Evolutionary conservation across 2,888 invertebrate species (phyloP), one percentile per base, ranked within the genome.

Genomic region (Didymodactylos carnosus): DNA sequence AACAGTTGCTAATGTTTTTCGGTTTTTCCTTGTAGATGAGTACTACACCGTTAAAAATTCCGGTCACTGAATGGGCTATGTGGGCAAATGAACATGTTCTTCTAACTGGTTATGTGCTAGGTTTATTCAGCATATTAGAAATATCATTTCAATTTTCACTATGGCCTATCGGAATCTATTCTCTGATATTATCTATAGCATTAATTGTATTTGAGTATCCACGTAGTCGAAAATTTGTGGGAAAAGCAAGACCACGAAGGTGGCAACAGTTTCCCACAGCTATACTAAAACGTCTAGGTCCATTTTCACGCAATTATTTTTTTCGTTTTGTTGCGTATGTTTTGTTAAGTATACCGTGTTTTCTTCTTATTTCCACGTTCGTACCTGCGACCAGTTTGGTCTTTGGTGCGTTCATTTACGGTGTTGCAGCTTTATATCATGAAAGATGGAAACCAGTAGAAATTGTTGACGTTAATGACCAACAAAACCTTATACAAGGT

Each of bases 21-120:
- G n/a, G n/a, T n/a, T n/a, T n/a, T n/a, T n/a, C n/a, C n/a, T n/a
- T n/a, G n/a, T n/a, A n/a, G n/a, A n/a, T n/a, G n/a, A n/a, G n/a
- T n/a, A n/a, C n/a, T n/a, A n/a, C n/a, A n/a, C n/a, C n/a, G n/a
- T n/a, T n/a, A n/a, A n/a, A n/a, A n/a, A n/a, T n/a, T n/a, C n/a
- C n/a, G n/a, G n/a, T n/a, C n/a, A n/a, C n/a, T 62, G 62, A 62
- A 62, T 62, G 62, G 62, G 62, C 62, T 19, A 62, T 62, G 62
- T 62, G 62, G 62, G 62, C 62, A 4, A 62, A 62, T n/a, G 62
- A 62, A 62, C 62, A 62, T 35, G 62, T 62, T 35, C n/a, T 62
- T 35, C n/a, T 62, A 29, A 62, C 62, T 35, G 62, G 62, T 62
- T 62, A 62, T 62, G 19, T 62, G 7, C n/a, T 62, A 35, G 62